Conservation (phyloP, 2,888 invertebrate species). For the Prenolepis imparis region DNA sequence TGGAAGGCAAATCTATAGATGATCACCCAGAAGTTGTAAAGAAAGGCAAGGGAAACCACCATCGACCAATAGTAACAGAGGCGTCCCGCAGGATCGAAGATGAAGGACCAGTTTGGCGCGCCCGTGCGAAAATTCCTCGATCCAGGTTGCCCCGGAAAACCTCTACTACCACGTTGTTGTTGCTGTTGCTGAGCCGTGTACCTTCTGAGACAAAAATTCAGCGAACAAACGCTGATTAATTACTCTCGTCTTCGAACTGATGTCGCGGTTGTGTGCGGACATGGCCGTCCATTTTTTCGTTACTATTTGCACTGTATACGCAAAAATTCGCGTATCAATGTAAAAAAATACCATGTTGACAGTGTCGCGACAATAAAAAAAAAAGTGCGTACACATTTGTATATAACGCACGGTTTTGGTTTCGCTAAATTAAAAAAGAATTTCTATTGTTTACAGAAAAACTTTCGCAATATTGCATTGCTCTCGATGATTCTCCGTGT, state of each 20-base stretch:
- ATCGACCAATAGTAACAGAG: constrained; percentile 99
- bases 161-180: constrained; percentile 85
- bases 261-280: neutral
- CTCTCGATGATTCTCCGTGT: neutral
- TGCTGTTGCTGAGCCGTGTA: constrained; percentile 85
- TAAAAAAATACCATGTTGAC: constrained; percentile 18
- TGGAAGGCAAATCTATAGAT: constrained; percentile 99
- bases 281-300: constrained; percentile 25
- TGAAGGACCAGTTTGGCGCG: constrained; percentile 95
- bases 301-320: neutral
- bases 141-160: constrained; percentile 84
- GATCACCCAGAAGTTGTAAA: constrained; percentile 99
- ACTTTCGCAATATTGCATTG: neutral
- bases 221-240: constrained; percentile 27
- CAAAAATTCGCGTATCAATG: constrained; percentile 29
- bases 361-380: neutral
- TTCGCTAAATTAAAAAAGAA: neutral
- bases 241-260: neutral
- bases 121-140: constrained; percentile 88
- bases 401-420: neutral
- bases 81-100: constrained; percentile 99
- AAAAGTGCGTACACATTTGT: neutral
- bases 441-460: neutral
- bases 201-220: constrained; percentile 75
- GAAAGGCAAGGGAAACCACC: constrained; percentile 97